Conservation (phyloP, 2,888 invertebrate genomes). For the Idaea straminata region DNA sequence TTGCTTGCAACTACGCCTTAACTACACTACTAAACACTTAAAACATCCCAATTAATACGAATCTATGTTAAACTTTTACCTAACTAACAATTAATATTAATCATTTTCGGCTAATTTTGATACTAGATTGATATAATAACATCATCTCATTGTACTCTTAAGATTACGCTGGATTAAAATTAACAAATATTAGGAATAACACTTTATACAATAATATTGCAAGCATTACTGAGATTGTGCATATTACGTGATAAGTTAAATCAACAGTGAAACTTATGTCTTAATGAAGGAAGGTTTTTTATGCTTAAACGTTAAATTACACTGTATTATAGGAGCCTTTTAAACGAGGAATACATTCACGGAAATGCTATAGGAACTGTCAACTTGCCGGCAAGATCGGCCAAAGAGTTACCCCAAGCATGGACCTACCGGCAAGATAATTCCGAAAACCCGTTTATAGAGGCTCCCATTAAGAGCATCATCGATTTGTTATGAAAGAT, state of each 20-base stretch:
- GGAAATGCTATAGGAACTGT: conserved; percentile 37
- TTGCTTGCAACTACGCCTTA: conserved; percentile 71
- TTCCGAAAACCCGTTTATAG: not conserved
- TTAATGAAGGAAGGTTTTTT: conserved; percentile 60
- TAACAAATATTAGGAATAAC: conserved; percentile 68
- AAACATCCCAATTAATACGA: conserved; percentile 80
- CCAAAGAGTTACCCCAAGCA: not conserved
- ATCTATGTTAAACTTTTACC: conserved; percentile 80
- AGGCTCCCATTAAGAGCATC: not conserved
- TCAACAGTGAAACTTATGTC: conserved; percentile 58
- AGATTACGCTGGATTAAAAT: conserved; percentile 75
- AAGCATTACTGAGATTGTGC: conserved; percentile 81
- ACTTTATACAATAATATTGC: conserved; percentile 75
- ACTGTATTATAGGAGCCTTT: not conserved
- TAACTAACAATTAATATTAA: conserved; percentile 79
- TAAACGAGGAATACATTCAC: not conserved
- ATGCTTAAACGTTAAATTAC: conserved; percentile 37
- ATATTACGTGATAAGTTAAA: conserved; percentile 65
- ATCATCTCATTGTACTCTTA: conserved; percentile 81
- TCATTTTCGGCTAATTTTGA: conserved; percentile 81
- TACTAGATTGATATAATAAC: conserved; percentile 78
- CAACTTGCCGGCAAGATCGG: not conserved
- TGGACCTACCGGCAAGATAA: not conserved
- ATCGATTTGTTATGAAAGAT: not conserved
- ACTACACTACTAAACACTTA: conserved; percentile 75